Evolutionary conservation across 2,797 vertebrate genomes (phyloP).

Genomic region (Coregonus ussuriensis): DNA sequence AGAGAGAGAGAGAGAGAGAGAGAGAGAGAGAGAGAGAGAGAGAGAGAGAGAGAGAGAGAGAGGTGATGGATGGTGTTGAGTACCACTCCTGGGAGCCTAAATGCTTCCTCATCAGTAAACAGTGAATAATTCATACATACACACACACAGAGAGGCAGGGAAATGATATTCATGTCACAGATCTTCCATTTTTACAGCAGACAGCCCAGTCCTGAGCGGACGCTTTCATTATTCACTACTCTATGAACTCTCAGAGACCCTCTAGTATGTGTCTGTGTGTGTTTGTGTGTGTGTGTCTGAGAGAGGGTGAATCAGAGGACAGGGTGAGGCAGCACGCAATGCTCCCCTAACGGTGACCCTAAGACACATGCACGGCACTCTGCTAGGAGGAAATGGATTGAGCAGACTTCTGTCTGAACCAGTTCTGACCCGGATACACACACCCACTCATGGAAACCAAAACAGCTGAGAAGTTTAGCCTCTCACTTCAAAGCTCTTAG

Average conservation of each 20-base stretch:
- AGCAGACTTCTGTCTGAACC: slow-evolving; percentile 36
- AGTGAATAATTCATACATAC: slow-evolving; percentile 84
- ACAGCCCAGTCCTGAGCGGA: slow-evolving; percentile 50
- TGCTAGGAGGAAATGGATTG: slow-evolving; percentile 24
- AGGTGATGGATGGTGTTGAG: slow-evolving; percentile 59
- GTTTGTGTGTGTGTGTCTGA: background rate
- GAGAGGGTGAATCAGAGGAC: slow-evolving; percentile 8
- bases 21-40: no score
- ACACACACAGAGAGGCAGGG: slow-evolving; percentile 13
- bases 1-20: no score
- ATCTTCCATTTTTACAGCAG: slow-evolving; percentile 55
- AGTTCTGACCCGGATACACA: slow-evolving; percentile 31
- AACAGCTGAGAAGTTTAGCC: background rate
- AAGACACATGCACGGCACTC: slow-evolving; percentile 8
- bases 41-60: no score
- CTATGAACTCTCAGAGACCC: slow-evolving; percentile 15
- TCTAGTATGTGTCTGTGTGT: background rate
- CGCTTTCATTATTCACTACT: slow-evolving; percentile 16
- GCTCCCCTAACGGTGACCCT: background rate
- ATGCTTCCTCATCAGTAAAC: slow-evolving; percentile 80
- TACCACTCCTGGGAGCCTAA: slow-evolving; percentile 77
- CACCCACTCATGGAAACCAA: background rate
- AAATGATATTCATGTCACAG: slow-evolving; percentile 68
- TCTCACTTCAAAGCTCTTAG: background rate
- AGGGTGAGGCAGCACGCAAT: background rate